These are phyloP conservation scores for Phenganax marumi DNA, from an alignment of 92 coral and sea anemone genomes.

Conservation along the genomic window DNA sequence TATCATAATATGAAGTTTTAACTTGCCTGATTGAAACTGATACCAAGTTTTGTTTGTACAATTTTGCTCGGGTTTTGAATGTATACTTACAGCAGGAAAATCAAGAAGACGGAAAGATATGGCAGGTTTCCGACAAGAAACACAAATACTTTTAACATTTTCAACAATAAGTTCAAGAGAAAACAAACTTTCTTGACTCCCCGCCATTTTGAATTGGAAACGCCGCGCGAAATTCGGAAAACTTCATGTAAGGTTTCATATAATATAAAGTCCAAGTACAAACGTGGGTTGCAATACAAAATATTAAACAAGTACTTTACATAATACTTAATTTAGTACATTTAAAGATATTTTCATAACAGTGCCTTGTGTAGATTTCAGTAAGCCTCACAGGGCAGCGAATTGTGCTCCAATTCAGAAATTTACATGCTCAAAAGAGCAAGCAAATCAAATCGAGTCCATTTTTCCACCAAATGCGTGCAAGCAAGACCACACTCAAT, in stretches of 20 bases:
- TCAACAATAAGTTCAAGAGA: slow-evolving; percentile 89
- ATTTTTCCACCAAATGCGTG: no score
- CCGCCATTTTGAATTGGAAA: slow-evolving; percentile 31
- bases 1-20: no score
- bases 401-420: no score
- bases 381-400: no score
- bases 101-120: slow-evolving; percentile 88
- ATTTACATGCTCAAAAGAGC: no score
- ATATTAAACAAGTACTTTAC: no score
- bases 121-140: slow-evolving; percentile 73
- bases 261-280: neutral
- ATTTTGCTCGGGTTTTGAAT: neutral
- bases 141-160: slow-evolving; percentile 61
- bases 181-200: slow-evolving; percentile 73
- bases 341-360: no score
- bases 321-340: no score
- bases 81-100: slow-evolving; percentile 80
- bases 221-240: neutral
- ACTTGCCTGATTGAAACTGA: slow-evolving; percentile 15
- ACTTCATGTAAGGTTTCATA: neutral
- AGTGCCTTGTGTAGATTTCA: no score
- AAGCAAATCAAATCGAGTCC: no score
- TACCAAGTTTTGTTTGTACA: neutral
- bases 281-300: no score
- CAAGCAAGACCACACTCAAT: no score